A percentile compares a stretch with the other conserved stretches of the same genome.
These are phyloP conservation scores for Hedychridium roseum DNA, from an alignment of 2,888 invertebrate genomes.

Conservation along the genomic window DNA sequence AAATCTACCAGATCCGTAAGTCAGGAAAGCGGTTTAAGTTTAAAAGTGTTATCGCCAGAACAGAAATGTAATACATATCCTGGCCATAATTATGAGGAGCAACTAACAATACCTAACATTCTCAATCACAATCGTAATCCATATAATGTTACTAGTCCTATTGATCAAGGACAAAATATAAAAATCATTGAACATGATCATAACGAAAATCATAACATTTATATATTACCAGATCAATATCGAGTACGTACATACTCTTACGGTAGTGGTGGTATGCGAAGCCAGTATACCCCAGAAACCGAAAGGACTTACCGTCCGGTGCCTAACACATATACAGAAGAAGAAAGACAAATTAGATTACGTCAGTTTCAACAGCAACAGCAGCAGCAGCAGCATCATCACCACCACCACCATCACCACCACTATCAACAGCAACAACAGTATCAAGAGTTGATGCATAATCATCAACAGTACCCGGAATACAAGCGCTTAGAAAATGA, in stretches of 20 bases:
- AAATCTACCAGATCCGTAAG: slow-evolving; percentile 42
- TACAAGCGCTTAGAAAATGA: slow-evolving; percentile 44
- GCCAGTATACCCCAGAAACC: slow-evolving; percentile 39
- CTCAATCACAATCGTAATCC: slow-evolving; percentile 43
- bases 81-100: slow-evolving; percentile 34
- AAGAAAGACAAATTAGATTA: slow-evolving; percentile 51
- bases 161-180: slow-evolving; percentile 39
- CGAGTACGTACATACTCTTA: slow-evolving; percentile 58
- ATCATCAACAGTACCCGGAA: slow-evolving; percentile 39
- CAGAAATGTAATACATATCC: slow-evolving; percentile 45
- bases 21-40: slow-evolving; percentile 54
- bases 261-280: slow-evolving; percentile 49
- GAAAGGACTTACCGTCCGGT: slow-evolving; percentile 51
- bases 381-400: slow-evolving; percentile 38
- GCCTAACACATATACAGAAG: slow-evolving; percentile 54
- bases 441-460: slow-evolving; percentile 35
- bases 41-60: slow-evolving; percentile 52
- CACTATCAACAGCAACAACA: slow-evolving; percentile 38
- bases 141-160: slow-evolving; percentile 34
- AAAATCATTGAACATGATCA: slow-evolving; percentile 53
- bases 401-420: no score
- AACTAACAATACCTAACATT: slow-evolving; percentile 21
- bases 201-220: slow-evolving; percentile 58
- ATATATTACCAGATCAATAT: slow-evolving; percentile 56
- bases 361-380: slow-evolving; percentile 43